Percentiles rank a stretch among this genome's conserved stretches.
phyloP scores from a whole-genome alignment of 1,140 invertebrate genomes.

The Paraescarpia echinospica region DNA sequence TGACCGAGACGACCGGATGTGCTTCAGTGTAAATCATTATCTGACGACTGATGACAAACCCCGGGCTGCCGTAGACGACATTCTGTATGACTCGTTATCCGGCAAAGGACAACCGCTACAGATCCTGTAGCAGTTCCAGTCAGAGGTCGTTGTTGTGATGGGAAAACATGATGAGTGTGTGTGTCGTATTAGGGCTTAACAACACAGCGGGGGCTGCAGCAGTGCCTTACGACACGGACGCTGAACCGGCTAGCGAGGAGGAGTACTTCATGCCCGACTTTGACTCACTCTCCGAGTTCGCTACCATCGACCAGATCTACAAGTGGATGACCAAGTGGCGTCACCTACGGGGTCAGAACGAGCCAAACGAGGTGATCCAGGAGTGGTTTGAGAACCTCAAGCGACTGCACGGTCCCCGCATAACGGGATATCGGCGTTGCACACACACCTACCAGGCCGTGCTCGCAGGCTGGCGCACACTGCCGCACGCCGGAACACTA shows the following conservation, averaged over 20 bases:
- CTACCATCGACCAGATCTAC: background rate
- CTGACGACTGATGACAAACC: too few relatives aligned
- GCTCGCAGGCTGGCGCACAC: background rate
- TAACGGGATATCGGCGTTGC: background rate
- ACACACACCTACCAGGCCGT: background rate
- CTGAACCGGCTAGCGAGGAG: background rate
- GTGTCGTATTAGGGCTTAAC: background rate
- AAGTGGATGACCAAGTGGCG: background rate
- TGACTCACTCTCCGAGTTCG: slow-evolving; percentile 7
- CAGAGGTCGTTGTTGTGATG: too few relatives aligned
- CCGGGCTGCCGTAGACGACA: too few relatives aligned
- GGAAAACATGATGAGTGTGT: background rate
- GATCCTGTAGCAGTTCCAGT: too few relatives aligned
- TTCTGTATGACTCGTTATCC: too few relatives aligned
- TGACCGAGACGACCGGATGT: too few relatives aligned
- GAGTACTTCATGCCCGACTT: slow-evolving; percentile 16
- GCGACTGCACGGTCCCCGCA: background rate
- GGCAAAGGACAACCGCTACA: too few relatives aligned
- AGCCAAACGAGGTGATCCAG: background rate
- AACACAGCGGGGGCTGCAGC: background rate
- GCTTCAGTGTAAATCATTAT: too few relatives aligned
- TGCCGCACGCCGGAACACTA: background rate
- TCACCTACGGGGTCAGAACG: background rate
- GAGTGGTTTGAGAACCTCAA: slow-evolving; percentile 13
- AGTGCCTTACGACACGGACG: background rate